Evolutionary conservation across 2,113 vertebrate genomes (phyloP), one percentile per base, ranked within the genome.

Genomic region (Sphaerodactylus townsendi): DNA sequence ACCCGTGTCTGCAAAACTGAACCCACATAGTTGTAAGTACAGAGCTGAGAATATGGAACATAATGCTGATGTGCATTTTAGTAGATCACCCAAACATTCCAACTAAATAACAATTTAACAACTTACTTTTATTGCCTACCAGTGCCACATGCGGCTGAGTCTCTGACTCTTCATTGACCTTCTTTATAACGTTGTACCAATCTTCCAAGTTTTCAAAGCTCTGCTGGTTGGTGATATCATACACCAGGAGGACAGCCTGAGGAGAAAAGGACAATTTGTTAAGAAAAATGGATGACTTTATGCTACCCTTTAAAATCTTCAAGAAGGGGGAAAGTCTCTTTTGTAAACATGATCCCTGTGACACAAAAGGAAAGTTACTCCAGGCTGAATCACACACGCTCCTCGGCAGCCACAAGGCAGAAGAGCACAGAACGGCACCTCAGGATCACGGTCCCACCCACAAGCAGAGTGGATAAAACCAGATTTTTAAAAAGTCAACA

Each of bases 171-270:
- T 99, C 98, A 2, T 96, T 99, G 89, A 97, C 97, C 92, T 99
- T 99, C 95, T 98, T 99, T 90, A 99, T 97, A 95, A 96, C 96
- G 84, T 94, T 95, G 93, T 96, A 97, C 99, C 99, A 99, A 90
- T 99, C 98, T 96, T 99, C 98, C 88, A 99, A 95, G 93, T 99
- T 98, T 96, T 99, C 99, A 96, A 99, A 99, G 93, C 98, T 99
- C 93, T 99, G 99, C 92, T 97, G 95, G 90, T 99, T 99, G 87
- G 98, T 99, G 93, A 99, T 98, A 87, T 99, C 99, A 87, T 99
- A 99, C n/a, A 99, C 98, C 95, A 99, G 96, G 23, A 99, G 97
- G 91, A 99, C 91, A 77, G 98, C 99, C 98, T 99, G 90, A 84
- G 68, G 74, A 89, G 91, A 91, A 94, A 91, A 93, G 90, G 1